Evolutionary conservation across 1,140 invertebrate genomes (phyloP).

Genomic region (Zaprionus gabonicus): DNA sequence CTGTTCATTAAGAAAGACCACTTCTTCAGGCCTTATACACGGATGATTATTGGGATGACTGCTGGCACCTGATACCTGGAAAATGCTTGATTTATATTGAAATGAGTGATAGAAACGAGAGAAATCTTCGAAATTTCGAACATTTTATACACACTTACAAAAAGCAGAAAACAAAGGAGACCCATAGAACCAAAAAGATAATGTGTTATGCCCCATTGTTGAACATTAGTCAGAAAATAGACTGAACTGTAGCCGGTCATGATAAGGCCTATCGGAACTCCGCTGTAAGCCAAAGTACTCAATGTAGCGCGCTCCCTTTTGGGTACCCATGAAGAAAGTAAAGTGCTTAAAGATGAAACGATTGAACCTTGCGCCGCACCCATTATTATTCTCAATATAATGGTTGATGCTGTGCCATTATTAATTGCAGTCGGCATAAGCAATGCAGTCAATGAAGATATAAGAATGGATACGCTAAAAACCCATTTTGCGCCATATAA

Average conservation of each 20-base stretch:
- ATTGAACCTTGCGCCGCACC: conserved; percentile 88
- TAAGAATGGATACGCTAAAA: conserved; percentile 21
- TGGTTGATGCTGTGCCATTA: not conserved
- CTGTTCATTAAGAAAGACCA: conserved; percentile 86
- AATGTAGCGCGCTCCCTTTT: conserved; percentile 88
- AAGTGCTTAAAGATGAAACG: conserved; percentile 89
- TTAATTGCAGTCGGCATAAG: conserved; percentile 9
- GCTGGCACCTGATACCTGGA: conserved; percentile 83
- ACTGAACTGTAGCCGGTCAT: conserved; percentile 89
- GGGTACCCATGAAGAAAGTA: conserved; percentile 88
- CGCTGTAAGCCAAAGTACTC: conserved; percentile 89
- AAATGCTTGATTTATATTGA: not conserved
- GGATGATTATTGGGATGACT: conserved; percentile 88
- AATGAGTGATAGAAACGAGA: not conserved
- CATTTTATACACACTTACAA: conserved; percentile 84
- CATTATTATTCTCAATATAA: conserved; percentile 12
- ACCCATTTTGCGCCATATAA: conserved; percentile 89
- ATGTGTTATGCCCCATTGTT: conserved; percentile 90
- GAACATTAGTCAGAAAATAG: conserved; percentile 86
- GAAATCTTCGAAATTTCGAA: no score
- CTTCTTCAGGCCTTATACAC: conserved; percentile 89
- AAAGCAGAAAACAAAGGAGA: conserved; percentile 89
- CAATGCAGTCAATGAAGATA: conserved; percentile 23
- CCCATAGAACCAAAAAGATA: conserved; percentile 91
- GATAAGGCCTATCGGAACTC: conserved; percentile 89